Conservation (phyloP, 2,113 vertebrate genomes). For the Uria aalge region DNA sequence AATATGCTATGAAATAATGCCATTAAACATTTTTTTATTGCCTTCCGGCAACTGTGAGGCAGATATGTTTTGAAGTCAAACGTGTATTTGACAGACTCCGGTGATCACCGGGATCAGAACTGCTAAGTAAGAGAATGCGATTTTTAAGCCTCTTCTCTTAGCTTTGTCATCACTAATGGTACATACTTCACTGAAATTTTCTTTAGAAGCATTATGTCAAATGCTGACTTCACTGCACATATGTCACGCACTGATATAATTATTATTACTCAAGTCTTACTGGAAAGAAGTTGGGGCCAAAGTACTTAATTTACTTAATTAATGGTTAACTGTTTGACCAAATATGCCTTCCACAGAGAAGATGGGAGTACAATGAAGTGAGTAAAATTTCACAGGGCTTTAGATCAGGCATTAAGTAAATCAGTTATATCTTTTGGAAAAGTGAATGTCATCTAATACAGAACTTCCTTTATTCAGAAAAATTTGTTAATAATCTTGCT, state of each 20-base stretch:
- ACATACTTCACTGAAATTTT: background rate
- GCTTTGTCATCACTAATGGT: background rate
- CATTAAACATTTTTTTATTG: background rate
- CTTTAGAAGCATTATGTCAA: constrained; percentile 10
- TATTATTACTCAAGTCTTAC: constrained; percentile 42
- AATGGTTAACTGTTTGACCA: constrained; percentile 43
- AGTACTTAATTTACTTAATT: constrained; percentile 45
- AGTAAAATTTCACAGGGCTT: constrained; percentile 27
- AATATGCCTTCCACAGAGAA: constrained; percentile 1
- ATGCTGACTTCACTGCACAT: constrained; percentile 54
- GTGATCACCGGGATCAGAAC: background rate
- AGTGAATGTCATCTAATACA: background rate
- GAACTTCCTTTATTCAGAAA: background rate
- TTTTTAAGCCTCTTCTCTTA: background rate
- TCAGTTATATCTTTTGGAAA: background rate
- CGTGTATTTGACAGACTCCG: background rate
- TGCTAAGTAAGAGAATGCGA: background rate
- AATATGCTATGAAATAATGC: background rate
- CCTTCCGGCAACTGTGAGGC: background rate
- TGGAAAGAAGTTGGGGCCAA: constrained; percentile 38
- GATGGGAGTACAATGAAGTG: constrained; percentile 54
- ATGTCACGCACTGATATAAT: constrained; percentile 5
- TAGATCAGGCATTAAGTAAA: constrained; percentile 26
- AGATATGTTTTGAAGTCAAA: background rate
- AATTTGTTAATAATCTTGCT: background rate